Conservation (phyloP, 2,113 vertebrate genomes). For the Channa argus region DNA sequence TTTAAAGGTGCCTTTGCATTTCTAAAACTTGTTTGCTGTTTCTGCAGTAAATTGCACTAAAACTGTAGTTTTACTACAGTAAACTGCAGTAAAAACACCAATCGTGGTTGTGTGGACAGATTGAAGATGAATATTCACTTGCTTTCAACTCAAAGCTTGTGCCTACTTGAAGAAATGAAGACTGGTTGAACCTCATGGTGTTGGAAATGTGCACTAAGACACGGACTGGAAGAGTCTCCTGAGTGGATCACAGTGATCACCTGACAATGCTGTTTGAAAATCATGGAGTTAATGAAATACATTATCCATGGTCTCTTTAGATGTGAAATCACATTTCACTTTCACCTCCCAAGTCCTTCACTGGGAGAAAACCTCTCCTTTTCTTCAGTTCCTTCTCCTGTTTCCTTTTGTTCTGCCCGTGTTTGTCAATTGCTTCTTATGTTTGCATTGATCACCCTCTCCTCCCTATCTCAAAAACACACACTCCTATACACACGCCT, state of each 20-base stretch:
- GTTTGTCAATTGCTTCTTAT: background rate
- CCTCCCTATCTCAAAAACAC: constrained; percentile 15
- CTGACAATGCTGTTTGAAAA: constrained; percentile 23
- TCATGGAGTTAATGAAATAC: constrained; percentile 12
- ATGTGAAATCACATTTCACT: constrained; percentile 30
- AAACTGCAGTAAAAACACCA: background rate
- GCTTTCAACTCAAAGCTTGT: background rate
- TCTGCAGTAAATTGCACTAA: too few species aligned
- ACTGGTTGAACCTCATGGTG: constrained; percentile 1
- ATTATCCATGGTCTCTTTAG: constrained; percentile 7
- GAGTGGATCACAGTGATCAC: constrained; percentile 7
- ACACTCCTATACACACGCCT: constrained; percentile 48
- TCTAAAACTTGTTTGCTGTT: background rate
- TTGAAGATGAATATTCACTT: background rate
- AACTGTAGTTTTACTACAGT: too few species aligned
- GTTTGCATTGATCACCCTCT: background rate
- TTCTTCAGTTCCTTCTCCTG: background rate
- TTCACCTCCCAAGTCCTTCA: background rate
- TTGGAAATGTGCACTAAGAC: background rate
- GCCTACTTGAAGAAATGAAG: background rate
- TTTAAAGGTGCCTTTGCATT: background rate
- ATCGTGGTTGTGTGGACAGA: background rate
- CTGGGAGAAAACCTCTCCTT: background rate
- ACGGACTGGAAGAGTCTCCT: background rate
- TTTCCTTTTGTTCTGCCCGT: background rate